Conservation (phyloP, 2,888 invertebrate genomes). For the Seira ritae region DNA sequence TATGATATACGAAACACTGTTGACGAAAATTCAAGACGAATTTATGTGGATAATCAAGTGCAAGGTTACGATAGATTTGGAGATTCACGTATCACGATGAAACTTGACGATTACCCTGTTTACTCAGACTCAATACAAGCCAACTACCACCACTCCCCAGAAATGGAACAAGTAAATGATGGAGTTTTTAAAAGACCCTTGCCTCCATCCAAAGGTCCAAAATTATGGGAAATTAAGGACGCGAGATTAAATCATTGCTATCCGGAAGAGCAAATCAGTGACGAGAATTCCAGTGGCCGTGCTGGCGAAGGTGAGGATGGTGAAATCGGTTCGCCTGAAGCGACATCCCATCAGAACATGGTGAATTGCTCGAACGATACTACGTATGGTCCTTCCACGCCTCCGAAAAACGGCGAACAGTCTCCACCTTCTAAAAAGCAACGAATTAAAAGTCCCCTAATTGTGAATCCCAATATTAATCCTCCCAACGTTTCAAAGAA, state of each 20-base stretch:
- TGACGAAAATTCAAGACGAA: constrained; percentile 27
- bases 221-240: constrained; percentile 51
- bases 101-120: constrained; percentile 38
- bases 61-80: constrained; percentile 19
- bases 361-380: too few relatives aligned
- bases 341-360: too few relatives aligned
- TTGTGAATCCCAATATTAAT: constrained; percentile 50
- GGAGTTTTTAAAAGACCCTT: constrained; percentile 58
- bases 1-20: not conserved
- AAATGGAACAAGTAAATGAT: constrained; percentile 57
- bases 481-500: constrained; percentile 48
- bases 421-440: constrained; percentile 53
- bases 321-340: too few relatives aligned
- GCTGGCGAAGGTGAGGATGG: not conserved
- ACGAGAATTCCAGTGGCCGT: constrained; percentile 40
- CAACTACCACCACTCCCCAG: constrained; percentile 36
- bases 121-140: constrained; percentile 42
- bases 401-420: constrained; percentile 18
- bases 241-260: constrained; percentile 31
- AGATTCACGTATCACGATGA: constrained; percentile 18
- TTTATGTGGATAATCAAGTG: constrained; percentile 24
- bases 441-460: constrained; percentile 55
- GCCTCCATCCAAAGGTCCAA: constrained; percentile 50
- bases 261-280: constrained; percentile 28
- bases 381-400: not conserved